Conservation (phyloP, 1,140 invertebrate genomes). For the Drosophila micromelanica region DNA sequence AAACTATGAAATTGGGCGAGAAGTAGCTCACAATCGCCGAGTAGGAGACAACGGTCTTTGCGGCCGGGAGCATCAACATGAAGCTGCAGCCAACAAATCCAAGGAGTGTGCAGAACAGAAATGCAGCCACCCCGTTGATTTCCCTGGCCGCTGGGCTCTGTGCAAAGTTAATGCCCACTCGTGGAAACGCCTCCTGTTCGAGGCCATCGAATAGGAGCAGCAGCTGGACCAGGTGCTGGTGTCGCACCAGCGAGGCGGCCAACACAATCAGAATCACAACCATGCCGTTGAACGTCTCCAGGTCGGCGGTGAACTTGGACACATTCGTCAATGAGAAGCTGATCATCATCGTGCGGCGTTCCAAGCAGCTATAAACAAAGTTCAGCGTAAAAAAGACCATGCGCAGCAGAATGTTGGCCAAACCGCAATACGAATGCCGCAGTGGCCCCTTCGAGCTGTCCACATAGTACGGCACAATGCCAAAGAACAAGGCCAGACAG, state of each 20-base stretch:
- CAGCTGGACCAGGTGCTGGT: slow-evolving; percentile 28
- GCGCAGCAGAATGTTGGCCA: slow-evolving; percentile 39
- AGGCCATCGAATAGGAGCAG: slow-evolving; percentile 34
- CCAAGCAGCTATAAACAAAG: slow-evolving; percentile 15
- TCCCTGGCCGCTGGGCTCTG: slow-evolving; percentile 37
- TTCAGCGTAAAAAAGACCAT: slow-evolving; percentile 37
- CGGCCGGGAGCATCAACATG: slow-evolving; percentile 4
- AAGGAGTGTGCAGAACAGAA: slow-evolving; percentile 14
- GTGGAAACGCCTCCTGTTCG: slow-evolving; percentile 44
- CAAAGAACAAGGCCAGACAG: slow-evolving; percentile 38
- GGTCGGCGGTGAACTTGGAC: slow-evolving; percentile 38
- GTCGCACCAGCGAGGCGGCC: slow-evolving; percentile 22
- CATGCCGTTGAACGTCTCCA: slow-evolving; percentile 66
- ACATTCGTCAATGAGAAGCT: slow-evolving; percentile 44
- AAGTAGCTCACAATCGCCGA: slow-evolving; percentile 47
- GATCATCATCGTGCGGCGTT: slow-evolving; percentile 22
- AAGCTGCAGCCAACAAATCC: slow-evolving; percentile 29
- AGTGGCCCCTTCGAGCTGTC: slow-evolving; percentile 12
- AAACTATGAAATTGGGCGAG: slow-evolving; percentile 56
- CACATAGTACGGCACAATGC: slow-evolving; percentile 60
- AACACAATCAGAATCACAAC: slow-evolving; percentile 36
- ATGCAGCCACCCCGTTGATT: slow-evolving; percentile 27
- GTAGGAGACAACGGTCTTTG: neutral
- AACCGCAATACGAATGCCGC: slow-evolving; percentile 28
- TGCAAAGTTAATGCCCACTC: slow-evolving; percentile 55